A percentile compares a stretch with the other conserved stretches of the same genome.
Conservation (phyloP, 64 coral and sea anemone species). For the Anthopleura sola region DNA sequence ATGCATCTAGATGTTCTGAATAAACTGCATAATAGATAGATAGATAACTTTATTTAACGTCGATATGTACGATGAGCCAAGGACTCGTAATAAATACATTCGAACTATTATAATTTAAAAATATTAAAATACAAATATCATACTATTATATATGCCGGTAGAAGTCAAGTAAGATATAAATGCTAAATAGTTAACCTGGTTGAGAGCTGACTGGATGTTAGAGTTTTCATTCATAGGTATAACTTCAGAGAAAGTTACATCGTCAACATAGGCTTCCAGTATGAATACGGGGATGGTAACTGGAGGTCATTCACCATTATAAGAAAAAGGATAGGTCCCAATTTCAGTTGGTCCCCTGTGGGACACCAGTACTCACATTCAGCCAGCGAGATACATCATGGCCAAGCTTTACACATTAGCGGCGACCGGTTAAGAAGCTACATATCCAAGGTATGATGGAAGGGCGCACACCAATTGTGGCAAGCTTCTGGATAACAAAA, state of each 20-base stretch:
- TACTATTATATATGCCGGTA: no score
- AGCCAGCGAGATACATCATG: neutral
- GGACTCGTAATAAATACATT: no score
- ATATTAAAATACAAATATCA: no score
- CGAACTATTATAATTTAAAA: no score
- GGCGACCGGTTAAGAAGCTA: constrained; percentile 1
- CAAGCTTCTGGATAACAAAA: neutral
- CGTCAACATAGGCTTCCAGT: constrained; percentile 32
- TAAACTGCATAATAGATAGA: no score
- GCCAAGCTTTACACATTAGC: neutral
- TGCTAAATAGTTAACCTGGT: no score
- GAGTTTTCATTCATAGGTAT: no score
- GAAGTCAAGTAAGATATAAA: no score
- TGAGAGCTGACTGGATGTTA: no score
- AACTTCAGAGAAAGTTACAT: neutral
- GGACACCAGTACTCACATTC: neutral
- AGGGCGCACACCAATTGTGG: neutral
- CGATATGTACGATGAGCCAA: no score
- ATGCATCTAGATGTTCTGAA: no score
- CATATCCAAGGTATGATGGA: constrained; percentile 9
- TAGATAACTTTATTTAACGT: no score
- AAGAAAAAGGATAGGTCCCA: constrained; percentile 49
- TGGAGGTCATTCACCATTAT: constrained; percentile 44
- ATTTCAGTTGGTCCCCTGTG: constrained; percentile 41
- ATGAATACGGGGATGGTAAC: neutral